Percentiles rank a stretch among this genome's conserved stretches.
Evolutionary conservation across 2,113 vertebrate genomes (phyloP).

Genomic region (Lagenorhynchus albirostris): DNA sequence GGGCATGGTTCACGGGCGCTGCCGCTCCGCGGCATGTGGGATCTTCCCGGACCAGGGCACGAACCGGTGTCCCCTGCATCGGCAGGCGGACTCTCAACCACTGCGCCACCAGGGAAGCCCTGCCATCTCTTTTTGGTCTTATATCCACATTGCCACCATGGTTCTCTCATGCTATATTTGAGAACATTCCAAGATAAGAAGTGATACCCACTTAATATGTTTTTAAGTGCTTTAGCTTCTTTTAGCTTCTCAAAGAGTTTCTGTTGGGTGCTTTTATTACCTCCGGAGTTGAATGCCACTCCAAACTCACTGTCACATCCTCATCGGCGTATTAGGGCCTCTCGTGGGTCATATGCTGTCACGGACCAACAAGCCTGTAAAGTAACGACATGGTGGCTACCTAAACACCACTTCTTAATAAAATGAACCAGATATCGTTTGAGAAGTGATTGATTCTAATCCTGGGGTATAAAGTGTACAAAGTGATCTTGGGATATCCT

Average conservation of each 20-base stretch:
- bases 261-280: constrained; percentile 92
- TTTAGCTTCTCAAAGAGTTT: constrained; percentile 91
- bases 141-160: not conserved
- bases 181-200: not conserved
- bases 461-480: not conserved
- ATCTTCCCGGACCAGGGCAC: no score
- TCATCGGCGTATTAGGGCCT: constrained; percentile 92
- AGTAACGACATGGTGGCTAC: no score
- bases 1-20: no score
- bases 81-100: no score
- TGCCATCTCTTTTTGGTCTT: not conserved
- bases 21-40: no score
- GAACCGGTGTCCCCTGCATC: no score
- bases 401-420: not conserved
- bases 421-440: not conserved
- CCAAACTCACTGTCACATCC: constrained; percentile 93
- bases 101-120: not conserved
- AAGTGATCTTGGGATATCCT: not conserved
- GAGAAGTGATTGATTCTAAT: not conserved
- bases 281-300: constrained; percentile 92
- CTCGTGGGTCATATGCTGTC: constrained; percentile 92
- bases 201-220: constrained; percentile 83
- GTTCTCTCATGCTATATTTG: not conserved
- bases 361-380: not conserved
- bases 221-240: constrained; percentile 91